phyloP scores from a whole-genome alignment of 2,888 invertebrate species.

The Rosalia funebris region DNA sequence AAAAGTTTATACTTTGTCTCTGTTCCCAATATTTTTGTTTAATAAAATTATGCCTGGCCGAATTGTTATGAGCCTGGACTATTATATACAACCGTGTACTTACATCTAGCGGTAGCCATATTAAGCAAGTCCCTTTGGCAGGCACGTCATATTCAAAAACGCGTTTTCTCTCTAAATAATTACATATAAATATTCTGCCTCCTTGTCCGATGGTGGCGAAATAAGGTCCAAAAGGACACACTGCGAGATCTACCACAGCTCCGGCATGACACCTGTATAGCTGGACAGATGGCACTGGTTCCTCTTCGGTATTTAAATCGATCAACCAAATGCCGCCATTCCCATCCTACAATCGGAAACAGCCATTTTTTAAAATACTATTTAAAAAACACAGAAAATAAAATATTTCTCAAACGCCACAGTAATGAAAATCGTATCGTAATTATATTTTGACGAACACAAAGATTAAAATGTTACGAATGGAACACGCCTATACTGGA shows the following conservation, averaged over 20 bases:
- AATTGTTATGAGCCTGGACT: too few relatives aligned
- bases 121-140: constrained; percentile 67
- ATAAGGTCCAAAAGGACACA: constrained; percentile 76
- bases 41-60: too few relatives aligned
- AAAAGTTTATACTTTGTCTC: too few relatives aligned
- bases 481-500: too few relatives aligned
- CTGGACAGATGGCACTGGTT: constrained; percentile 62
- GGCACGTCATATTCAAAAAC: constrained; percentile 72
- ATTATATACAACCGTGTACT: constrained; percentile 43
- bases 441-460: too few relatives aligned
- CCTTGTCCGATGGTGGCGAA: constrained; percentile 79
- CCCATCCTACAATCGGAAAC: constrained; percentile 75
- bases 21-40: too few relatives aligned
- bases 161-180: constrained; percentile 71
- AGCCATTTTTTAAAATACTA: constrained; percentile 2
- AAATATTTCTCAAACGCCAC: too few relatives aligned
- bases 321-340: constrained; percentile 84
- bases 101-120: constrained; percentile 80
- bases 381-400: constrained; percentile 7
- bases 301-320: constrained; percentile 70
- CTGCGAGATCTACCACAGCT: constrained; percentile 73
- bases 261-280: constrained; percentile 82
- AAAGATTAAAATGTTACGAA: too few relatives aligned
- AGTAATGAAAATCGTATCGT: too few relatives aligned
- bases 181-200: constrained; percentile 78